Percentiles rank a stretch among this genome's conserved stretches.
phyloP scores from a whole-genome alignment of 1,140 invertebrate genomes.

The Nymphalis io region DNA sequence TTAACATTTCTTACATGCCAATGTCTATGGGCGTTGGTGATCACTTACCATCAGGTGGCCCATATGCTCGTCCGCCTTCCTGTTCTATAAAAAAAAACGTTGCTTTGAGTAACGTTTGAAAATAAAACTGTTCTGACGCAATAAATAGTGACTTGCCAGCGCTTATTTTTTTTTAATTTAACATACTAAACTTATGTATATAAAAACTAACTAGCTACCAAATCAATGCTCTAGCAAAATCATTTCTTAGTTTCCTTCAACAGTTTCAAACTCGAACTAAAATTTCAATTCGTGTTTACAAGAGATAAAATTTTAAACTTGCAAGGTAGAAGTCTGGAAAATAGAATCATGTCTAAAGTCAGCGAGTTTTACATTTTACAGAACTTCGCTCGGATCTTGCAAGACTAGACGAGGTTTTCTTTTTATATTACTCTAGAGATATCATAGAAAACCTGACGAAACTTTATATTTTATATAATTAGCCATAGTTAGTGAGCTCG shows the following conservation, averaged over 20 bases:
- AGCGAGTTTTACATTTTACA: conserved; percentile 11
- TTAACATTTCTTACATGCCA: no score
- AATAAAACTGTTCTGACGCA: no score
- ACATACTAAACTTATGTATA: not conserved
- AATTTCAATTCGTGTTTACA: conserved; percentile 15
- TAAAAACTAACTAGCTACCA: not conserved
- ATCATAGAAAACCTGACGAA: conserved; percentile 1
- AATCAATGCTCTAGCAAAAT: not conserved
- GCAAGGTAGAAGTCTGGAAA: conserved; percentile 8
- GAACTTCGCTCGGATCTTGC: not conserved
- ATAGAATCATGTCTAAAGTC: conserved; percentile 13
- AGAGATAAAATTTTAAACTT: conserved; percentile 12
- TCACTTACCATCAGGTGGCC: no score
- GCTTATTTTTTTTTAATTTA: no score
- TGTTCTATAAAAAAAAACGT: no score
- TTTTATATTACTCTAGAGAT: conserved; percentile 4
- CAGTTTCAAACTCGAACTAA: conserved; percentile 12
- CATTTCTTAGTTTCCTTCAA: conserved; percentile 9
- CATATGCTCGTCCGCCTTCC: no score
- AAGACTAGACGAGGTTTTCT: conserved; percentile 1
- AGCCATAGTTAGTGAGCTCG: not conserved
- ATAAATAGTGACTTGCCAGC: not conserved
- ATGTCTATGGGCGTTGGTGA: no score
- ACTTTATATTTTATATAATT: conserved; percentile 3
- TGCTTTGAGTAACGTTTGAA: no score